Base-by-base conservation (phyloP, 1,140 invertebrate species). In the Uloborus diversus region DNA sequence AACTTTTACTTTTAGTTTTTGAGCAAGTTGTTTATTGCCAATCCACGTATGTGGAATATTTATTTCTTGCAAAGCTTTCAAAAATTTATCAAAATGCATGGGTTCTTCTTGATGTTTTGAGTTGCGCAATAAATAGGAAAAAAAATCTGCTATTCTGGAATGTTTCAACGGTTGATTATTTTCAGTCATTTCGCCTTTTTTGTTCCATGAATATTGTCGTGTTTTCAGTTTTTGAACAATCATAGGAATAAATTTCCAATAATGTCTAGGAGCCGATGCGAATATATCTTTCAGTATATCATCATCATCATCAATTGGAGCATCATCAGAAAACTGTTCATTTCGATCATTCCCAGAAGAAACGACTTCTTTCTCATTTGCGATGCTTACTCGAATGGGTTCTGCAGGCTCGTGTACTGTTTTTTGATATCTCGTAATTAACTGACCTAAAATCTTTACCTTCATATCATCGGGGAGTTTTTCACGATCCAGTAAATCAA, bases 171-270 rank as follows among this genome's bases (percentile, higher is more conserved):
- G 57, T 11, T 28, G 25, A 7, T 20, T 13, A 20, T 61, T 27
- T 27, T 7, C 3, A 28, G 30, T 20, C 30, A 61, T 28, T 61
- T 61, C 57, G 25, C 25, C 57, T 20, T 20, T 4, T 14, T 42
- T 20, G 62, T 51, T 62, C 35, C 37, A 73, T 17, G 37, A 62
- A 61, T 61, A 61, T 14, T 13, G 11, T 20, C 56, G 14, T 1
- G 14, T 47, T 32, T 61, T 28, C 17, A 75, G 33, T 62, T 75
- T 73, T 62, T 75, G 56, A 9, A 32, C n/a, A 20, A 75, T 61
- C 20, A 37, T 9, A 30, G 70, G 23, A 27, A 73, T 33, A 61
- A 73, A 73, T 61, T 51, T 73, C 9, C 17, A 23, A 28, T n/a
- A 61, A 13, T 27, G 17, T 14, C 27, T 2, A 4, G 69, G n/a